Conservation (phyloP, 2,888 invertebrate genomes). For the Ditula angustiorana region DNA sequence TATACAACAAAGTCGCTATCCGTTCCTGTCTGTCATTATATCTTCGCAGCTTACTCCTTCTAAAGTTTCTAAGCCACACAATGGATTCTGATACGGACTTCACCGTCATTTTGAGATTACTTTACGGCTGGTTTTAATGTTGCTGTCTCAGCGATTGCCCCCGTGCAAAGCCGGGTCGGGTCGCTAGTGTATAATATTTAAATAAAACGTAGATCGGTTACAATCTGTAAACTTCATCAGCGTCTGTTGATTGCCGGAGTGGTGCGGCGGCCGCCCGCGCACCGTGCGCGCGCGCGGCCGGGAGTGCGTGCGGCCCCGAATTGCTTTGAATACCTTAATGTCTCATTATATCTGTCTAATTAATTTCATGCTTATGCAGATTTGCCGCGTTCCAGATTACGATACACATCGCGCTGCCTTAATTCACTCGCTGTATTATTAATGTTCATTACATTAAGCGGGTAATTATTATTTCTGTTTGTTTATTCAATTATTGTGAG, state of each 20-base stretch:
- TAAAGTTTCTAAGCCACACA: no score
- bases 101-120: no score
- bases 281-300: not conserved
- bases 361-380: conserved; percentile 40
- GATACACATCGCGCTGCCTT: conserved; percentile 35
- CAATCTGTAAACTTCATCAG: conserved; percentile 29
- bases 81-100: no score
- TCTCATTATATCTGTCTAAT: conserved; percentile 38
- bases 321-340: conserved; percentile 21
- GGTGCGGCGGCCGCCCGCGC: not conserved
- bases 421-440: conserved; percentile 24
- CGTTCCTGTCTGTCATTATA: no score
- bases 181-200: conserved; percentile 20
- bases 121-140: no score
- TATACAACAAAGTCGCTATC: no score
- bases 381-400: conserved; percentile 16
- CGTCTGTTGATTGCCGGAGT: conserved; percentile 14
- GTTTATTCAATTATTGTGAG: conserved; percentile 30
- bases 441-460: conserved; percentile 33
- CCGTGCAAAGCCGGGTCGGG: no score
- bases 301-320: conserved; percentile 23
- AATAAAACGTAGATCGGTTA: conserved; percentile 27
- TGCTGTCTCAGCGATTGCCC: no score
- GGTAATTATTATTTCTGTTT: conserved; percentile 37
- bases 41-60: no score